These are phyloP conservation scores for Chiridota heheva DNA, from an alignment of 35 echinoderm and acorn worm species.

Conservation along the genomic window DNA sequence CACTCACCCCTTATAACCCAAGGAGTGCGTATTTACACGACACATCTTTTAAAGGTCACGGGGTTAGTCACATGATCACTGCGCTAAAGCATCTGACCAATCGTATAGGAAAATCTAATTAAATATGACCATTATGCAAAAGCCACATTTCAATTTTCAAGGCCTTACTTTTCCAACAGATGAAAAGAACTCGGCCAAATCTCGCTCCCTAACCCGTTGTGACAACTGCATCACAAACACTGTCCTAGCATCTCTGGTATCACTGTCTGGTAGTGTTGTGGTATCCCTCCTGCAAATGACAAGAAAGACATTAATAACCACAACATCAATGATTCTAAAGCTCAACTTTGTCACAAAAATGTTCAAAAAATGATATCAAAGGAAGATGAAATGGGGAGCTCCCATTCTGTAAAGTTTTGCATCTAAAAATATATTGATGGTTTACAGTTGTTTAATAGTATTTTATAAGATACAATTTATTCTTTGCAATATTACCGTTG, in stretches of 20 bases:
- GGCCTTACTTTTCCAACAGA: conserved; percentile 93
- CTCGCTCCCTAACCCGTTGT: conserved; percentile 74
- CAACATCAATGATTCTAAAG: neutral
- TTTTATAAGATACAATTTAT: too few species aligned
- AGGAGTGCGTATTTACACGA: too few species aligned
- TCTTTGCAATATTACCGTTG: too few species aligned
- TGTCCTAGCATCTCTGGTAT: conserved; percentile 86
- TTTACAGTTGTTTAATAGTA: too few species aligned
- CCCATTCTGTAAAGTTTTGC: neutral
- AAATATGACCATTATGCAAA: too few species aligned
- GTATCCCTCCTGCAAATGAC: neutral
- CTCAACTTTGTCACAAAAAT: neutral
- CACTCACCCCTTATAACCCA: too few species aligned
- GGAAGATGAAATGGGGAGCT: too few species aligned
- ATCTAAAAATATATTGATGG: neutral
- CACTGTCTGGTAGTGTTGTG: conserved; percentile 29
- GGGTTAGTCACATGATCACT: too few species aligned
- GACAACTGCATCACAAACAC: conserved; percentile 98
- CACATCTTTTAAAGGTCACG: too few species aligned
- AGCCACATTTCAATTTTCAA: too few species aligned
- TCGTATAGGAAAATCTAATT: too few species aligned
- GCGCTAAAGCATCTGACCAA: too few species aligned
- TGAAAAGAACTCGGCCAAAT: conserved; percentile 91
- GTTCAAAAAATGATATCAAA: neutral
- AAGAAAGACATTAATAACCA: neutral